A percentile compares a stretch with the other conserved stretches of the same genome.
These are phyloP conservation scores for Drosophila lacteicornis DNA, from an alignment of 1,140 invertebrate species.

Conservation along the genomic window DNA sequence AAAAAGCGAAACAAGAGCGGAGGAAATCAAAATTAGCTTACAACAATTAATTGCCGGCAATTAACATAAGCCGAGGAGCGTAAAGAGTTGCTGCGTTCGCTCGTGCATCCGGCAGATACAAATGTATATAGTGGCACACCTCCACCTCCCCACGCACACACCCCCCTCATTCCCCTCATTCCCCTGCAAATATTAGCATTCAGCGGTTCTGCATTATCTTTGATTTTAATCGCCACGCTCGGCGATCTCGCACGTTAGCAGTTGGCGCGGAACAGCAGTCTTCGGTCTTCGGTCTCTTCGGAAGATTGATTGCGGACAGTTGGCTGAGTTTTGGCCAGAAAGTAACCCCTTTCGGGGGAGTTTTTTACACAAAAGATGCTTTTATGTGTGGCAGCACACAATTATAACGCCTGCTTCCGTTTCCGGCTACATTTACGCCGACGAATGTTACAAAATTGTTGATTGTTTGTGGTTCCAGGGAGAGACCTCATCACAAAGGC, in stretches of 20 bases:
- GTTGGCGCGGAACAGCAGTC: conserved; percentile 48
- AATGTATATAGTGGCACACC: conserved; percentile 9
- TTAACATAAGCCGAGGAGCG: conserved; percentile 61
- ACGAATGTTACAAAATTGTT: background rate
- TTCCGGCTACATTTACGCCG: conserved; percentile 3
- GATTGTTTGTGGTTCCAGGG: background rate
- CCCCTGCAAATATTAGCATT: conserved; percentile 24
- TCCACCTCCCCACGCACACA: background rate
- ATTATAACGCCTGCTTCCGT: conserved; percentile 14
- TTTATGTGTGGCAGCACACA: conserved; percentile 3
- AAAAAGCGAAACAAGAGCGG: background rate
- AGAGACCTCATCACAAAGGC: background rate
- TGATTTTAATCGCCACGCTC: conserved; percentile 67
- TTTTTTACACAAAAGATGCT: background rate
- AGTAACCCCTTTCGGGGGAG: background rate
- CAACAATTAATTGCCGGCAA: conserved; percentile 66
- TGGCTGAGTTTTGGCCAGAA: conserved; percentile 16
- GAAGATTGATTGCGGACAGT: conserved; percentile 36
- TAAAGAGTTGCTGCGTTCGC: conserved; percentile 30
- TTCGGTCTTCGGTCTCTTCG: conserved; percentile 33
- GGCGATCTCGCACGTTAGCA: conserved; percentile 68
- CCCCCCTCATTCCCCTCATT: background rate
- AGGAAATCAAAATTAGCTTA: conserved; percentile 73
- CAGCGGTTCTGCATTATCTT: conserved; percentile 52
- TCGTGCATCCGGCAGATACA: conserved; percentile 54